A percentile compares a stretch with the other conserved stretches of the same genome.
Conservation (phyloP, 2,113 vertebrate species). For the Passer domesticus region DNA sequence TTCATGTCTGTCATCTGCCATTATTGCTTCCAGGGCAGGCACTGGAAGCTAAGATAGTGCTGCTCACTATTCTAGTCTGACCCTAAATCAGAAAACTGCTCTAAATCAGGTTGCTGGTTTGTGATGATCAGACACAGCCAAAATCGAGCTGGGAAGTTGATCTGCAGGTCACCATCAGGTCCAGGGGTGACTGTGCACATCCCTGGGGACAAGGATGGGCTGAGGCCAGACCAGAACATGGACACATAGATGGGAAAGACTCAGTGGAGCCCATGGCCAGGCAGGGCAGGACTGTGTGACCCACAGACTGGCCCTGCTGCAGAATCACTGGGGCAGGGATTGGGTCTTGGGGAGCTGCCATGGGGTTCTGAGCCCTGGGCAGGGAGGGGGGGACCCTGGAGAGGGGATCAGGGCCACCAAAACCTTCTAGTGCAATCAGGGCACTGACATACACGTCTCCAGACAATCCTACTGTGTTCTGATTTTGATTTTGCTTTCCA, state of each 20-base stretch:
- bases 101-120: not conserved
- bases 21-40: not conserved
- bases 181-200: not conserved
- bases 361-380: not conserved
- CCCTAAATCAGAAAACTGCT: not conserved
- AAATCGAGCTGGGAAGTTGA: not conserved
- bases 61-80: not conserved
- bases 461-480: not conserved
- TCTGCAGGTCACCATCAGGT: not conserved
- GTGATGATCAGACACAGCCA: not conserved
- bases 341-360: not conserved
- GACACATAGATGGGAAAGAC: not conserved
- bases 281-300: not conserved
- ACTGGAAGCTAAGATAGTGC: not conserved
- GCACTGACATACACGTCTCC: not conserved
- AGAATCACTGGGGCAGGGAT: not conserved
- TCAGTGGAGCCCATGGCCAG: rapidly evolving
- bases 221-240: not conserved
- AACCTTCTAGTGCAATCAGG: too few species aligned
- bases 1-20: not conserved
- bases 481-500: conserved; percentile 35
- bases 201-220: not conserved
- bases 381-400: rapidly evolving
- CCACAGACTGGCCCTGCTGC: not conserved
- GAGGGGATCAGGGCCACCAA: not conserved